Evolutionary conservation across 2,113 vertebrate genomes (phyloP), one percentile per base, ranked within the genome.

Genomic region (Narcine bancroftii): DNA sequence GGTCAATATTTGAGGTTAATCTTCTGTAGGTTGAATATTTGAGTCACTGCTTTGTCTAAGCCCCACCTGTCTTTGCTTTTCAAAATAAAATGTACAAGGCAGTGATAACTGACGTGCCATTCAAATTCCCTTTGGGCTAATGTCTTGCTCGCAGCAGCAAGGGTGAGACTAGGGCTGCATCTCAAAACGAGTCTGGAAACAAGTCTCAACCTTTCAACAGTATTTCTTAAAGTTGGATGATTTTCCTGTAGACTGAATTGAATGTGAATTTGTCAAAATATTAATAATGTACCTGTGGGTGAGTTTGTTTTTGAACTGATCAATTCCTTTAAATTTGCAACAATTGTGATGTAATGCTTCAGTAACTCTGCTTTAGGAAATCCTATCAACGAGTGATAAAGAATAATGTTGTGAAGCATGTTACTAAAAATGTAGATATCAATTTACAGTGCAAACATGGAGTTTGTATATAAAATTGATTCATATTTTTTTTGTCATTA

Each of bases 231-330:
- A 71, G 89, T 33, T 91, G 26, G 63, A 33, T 47, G 65, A 91
- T n/a, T 91, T 91, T 91, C 39, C 45, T 65, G 39, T 69, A 69
- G 89, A 63, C 39, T 7, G 69, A 69, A 91, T 71, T 69, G 65
- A 29, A 39, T 69, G 89, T 71, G 63, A 91, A 71, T 91, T 69
- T 11, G 39, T 91, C 89, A 91, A 71, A 66, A 91, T 91, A 42
- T 65, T 17, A 71, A 71, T 69, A 42, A 69, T 91, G 89, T 91
- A 91, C 36, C 89, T 91, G n/a, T 91, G 89, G 89, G 89, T 91
- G 21, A 91, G 89, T 91, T 91, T 69, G 81, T 63, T 91, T 91
- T 47, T 91, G 24, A 69, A 6, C 89, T 69, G 21, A 11, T 66
- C 13, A 42, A 47, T 89, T 66, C 56, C 81, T 63, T 24, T 33